Percentiles rank a stretch among this genome's conserved stretches.
These are phyloP conservation scores for Eucriotettix oculatus DNA, from an alignment of 2,888 invertebrate genomes.

Conservation along the genomic window DNA sequence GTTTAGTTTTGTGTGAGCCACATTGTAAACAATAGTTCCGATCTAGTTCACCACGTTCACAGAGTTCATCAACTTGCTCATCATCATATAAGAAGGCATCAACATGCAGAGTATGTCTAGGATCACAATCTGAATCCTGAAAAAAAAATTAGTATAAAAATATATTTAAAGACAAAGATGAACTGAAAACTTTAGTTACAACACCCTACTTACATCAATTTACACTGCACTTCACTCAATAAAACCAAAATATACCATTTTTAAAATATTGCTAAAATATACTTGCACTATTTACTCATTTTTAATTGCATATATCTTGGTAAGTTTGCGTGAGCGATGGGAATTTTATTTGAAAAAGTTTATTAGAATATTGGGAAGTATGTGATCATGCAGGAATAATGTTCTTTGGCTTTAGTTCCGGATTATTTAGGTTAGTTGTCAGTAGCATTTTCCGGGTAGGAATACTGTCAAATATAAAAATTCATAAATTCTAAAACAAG, in stretches of 20 bases:
- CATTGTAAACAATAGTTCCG: conserved; percentile 35
- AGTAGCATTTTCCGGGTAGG: not conserved
- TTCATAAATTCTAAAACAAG: not conserved
- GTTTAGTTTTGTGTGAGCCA: conserved; percentile 30
- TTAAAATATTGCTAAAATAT: not conserved
- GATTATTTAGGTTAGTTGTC: no score
- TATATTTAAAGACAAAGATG: not conserved
- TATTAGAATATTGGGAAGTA: no score
- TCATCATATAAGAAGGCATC: conserved; percentile 57
- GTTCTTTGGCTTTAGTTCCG: no score
- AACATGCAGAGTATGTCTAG: conserved; percentile 34
- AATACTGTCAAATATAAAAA: not conserved
- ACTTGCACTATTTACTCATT: no score
- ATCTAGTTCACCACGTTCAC: conserved; percentile 29
- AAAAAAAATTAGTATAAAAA: not conserved
- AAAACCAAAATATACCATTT: not conserved
- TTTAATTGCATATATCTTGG: no score
- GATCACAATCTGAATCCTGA: conserved; percentile 9
- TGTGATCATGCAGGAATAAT: no score
- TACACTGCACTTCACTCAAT: not conserved
- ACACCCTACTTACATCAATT: no score
- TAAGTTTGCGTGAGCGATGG: no score
- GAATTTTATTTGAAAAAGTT: no score
- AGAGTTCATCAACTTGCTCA: conserved; percentile 38
- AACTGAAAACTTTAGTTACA: no score